These are phyloP conservation scores for Gymnocephalus cernua DNA, from an alignment of 2,113 vertebrate species.

Conservation along the genomic window DNA sequence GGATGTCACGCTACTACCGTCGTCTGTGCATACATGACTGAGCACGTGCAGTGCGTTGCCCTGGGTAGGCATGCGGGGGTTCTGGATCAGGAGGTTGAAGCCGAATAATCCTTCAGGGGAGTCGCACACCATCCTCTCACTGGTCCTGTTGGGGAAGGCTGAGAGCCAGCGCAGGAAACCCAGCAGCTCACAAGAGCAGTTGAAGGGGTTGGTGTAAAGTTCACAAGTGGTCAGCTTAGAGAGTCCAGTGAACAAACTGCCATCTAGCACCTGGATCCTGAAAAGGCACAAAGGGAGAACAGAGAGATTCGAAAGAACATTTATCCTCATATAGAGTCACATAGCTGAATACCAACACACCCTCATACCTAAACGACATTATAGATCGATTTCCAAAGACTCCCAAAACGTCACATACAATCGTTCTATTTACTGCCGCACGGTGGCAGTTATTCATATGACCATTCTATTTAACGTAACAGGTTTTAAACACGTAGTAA, in stretches of 20 bases:
- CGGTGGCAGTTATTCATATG: too few species aligned
- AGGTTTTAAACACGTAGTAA: too few species aligned
- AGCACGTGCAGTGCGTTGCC: constrained; percentile 92
- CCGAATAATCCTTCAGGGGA: constrained; percentile 91
- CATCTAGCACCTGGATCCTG: constrained; percentile 93
- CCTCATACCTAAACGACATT: too few species aligned
- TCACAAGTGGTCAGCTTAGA: constrained; percentile 93
- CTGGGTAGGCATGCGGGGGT: constrained; percentile 87
- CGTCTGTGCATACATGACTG: constrained; percentile 89
- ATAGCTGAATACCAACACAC: not conserved
- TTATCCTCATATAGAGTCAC: not conserved
- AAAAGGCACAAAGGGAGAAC: not conserved
- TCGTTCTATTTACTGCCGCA: too few species aligned
- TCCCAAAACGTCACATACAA: too few species aligned
- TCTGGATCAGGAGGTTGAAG: constrained; percentile 94
- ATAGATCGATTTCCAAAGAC: too few species aligned
- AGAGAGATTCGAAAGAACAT: not conserved
- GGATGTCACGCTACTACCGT: constrained; percentile 82
- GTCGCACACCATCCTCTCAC: constrained; percentile 96
- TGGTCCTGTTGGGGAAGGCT: constrained; percentile 92
- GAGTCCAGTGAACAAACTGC: constrained; percentile 90
- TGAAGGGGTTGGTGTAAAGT: constrained; percentile 98
- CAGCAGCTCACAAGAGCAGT: constrained; percentile 96
- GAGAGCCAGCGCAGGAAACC: constrained; percentile 96
- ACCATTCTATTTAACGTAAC: too few species aligned